These are phyloP conservation scores for Labeo calbasu DNA, from an alignment of 2,797 vertebrate genomes.

Conservation along the genomic window DNA sequence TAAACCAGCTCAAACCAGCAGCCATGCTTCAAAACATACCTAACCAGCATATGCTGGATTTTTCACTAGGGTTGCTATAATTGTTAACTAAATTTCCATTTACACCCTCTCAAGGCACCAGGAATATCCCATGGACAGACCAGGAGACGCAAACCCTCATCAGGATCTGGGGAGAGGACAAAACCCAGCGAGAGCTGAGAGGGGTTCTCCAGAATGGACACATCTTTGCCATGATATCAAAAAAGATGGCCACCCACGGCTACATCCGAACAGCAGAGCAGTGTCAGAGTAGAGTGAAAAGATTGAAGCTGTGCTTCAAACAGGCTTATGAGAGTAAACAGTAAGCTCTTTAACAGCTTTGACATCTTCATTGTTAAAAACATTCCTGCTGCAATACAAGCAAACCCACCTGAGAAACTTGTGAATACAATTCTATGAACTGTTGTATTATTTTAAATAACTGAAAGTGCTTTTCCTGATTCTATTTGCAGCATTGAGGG, in stretches of 20 bases:
- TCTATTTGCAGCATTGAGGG: slow-evolving; percentile 65
- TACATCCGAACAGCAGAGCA: slow-evolving; percentile 76
- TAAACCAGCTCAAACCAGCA: too few species aligned
- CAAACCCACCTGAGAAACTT: neutral
- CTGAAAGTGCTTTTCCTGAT: neutral
- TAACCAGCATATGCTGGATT: too few species aligned
- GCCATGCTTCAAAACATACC: too few species aligned
- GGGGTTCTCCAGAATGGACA: slow-evolving; percentile 71
- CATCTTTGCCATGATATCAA: slow-evolving; percentile 74
- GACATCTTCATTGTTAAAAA: neutral
- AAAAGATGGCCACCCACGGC: slow-evolving; percentile 69
- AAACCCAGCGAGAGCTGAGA: slow-evolving; percentile 69
- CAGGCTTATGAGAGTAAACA: slow-evolving; percentile 76
- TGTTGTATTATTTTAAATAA: neutral
- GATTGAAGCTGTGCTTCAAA: slow-evolving; percentile 74
- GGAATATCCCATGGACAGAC: slow-evolving; percentile 76
- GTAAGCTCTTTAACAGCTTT: slow-evolving; percentile 8
- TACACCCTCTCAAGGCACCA: slow-evolving; percentile 62
- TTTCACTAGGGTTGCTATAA: neutral
- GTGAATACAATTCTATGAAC: neutral
- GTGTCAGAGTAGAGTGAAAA: slow-evolving; percentile 76
- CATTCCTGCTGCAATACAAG: neutral
- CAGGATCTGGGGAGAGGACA: slow-evolving; percentile 74
- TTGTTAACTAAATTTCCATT: neutral
- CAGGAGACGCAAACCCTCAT: slow-evolving; percentile 76